phyloP scores from a whole-genome alignment of 2,888 invertebrate species.

The Notodonta dromedarius region DNA sequence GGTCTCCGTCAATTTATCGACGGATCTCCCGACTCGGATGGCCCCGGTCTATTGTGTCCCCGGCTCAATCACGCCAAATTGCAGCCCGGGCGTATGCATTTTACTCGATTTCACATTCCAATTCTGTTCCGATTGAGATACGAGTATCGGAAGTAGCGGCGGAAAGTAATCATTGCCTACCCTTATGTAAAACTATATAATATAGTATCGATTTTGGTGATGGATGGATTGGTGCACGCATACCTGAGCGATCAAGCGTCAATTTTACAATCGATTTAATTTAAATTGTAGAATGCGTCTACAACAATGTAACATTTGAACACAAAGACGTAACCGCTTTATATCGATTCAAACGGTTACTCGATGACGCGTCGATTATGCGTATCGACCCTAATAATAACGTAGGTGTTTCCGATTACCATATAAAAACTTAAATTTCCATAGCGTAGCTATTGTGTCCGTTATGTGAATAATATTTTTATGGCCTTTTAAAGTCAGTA shows the following conservation, averaged over 20 bases:
- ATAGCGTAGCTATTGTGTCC: conserved; percentile 19
- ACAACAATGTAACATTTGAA: conserved; percentile 33
- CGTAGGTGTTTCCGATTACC: conserved; percentile 36
- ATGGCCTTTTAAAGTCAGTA: neutral
- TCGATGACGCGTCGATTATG: conserved; percentile 29
- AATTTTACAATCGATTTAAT: conserved; percentile 41
- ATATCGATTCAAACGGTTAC: conserved; percentile 29
- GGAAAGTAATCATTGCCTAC: conserved; percentile 31
- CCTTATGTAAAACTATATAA: conserved; percentile 24
- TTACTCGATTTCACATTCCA: conserved; percentile 69
- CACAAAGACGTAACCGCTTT: conserved; percentile 31
- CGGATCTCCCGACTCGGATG: conserved; percentile 35
- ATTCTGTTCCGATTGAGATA: conserved; percentile 36
- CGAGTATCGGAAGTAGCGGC: conserved; percentile 50
- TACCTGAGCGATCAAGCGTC: conserved; percentile 24
- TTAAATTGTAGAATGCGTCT: conserved; percentile 32
- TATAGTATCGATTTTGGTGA: conserved; percentile 34
- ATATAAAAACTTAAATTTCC: conserved; percentile 26
- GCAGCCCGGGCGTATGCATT: conserved; percentile 59
- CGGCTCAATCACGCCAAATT: conserved; percentile 72
- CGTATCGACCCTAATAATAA: conserved; percentile 29
- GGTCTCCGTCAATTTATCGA: conserved; percentile 53
- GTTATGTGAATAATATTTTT: conserved; percentile 22
- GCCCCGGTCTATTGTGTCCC: conserved; percentile 47
- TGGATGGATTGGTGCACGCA: conserved; percentile 29